Conservation (phyloP, 2,888 invertebrate species). For the Phyto melanocephala region DNA sequence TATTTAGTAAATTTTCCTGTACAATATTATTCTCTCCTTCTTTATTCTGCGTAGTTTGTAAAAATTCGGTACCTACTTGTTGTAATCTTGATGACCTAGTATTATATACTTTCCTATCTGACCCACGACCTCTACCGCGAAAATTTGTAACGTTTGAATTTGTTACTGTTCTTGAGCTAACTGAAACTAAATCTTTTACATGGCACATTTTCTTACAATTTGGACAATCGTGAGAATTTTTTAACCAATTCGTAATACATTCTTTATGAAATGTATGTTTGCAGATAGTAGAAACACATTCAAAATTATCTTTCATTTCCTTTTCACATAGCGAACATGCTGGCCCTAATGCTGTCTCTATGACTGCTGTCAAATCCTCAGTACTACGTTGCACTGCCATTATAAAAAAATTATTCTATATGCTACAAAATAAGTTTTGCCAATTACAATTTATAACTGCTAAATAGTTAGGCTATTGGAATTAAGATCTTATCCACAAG, state of each 20-base stretch:
- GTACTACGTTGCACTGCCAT: not conserved
- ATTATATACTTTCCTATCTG: not conserved
- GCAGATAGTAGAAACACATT: not conserved
- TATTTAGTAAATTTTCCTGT: not conserved
- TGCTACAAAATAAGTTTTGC: not conserved
- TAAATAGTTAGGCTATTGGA: too few relatives aligned
- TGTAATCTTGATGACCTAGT: not conserved
- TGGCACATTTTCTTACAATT: not conserved
- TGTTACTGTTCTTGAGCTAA: not conserved
- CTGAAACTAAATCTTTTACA: not conserved
- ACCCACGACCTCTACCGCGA: constrained; percentile 14
- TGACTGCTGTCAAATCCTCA: not conserved
- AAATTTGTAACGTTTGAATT: not conserved
- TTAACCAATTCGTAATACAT: not conserved
- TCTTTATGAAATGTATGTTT: not conserved
- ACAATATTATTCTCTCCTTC: not conserved
- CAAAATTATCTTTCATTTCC: not conserved
- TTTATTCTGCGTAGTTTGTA: not conserved
- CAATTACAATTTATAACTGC: not conserved
- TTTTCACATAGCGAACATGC: not conserved
- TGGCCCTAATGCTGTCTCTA: not conserved
- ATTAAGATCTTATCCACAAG: too few relatives aligned
- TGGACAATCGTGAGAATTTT: not conserved
- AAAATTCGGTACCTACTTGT: not conserved
- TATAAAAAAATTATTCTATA: not conserved